Base-by-base conservation (phyloP, 2,797 vertebrate species). In the Muraenolepis orangiensis region DNA sequence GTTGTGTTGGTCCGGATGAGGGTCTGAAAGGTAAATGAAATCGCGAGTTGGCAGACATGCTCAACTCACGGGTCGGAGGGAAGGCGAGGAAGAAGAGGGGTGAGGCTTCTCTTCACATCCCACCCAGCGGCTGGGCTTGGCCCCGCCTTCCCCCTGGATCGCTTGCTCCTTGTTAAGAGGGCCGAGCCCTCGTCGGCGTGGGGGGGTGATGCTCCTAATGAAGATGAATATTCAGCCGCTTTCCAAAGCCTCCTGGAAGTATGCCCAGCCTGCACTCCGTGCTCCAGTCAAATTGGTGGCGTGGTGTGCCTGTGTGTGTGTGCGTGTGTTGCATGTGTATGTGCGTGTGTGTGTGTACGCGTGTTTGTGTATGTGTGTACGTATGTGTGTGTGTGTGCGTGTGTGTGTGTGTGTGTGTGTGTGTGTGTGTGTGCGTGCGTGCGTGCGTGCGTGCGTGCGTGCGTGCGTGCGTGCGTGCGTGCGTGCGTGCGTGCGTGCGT, bases 211-310 rank as follows among this genome's bases (percentile, higher is more conserved):
- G 87, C 87, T 85, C 79, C 80, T 94, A 95, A 95, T 94, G 92
- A 96, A 95, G 93, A 95, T 92, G 81, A 94, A 95, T 95, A 94
- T 95, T 89, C 88, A 91, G 90, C 87, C 89, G 85, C 85, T 85
- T 90, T 88, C 80, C 85, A 88, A 87, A 87, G 78, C 74, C 91
- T 95, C 91, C 92, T 95, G 88, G 89, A 93, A 86, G 83, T 70
- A 87, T 90, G 89, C 92, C 94, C 89, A 83, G 84, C 82, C 92
- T 91, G 78, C 83, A 89, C 85, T 85, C 74, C 85, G 81, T 84
- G 82, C 88, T 86, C 86, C 93, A 94, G 87, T 89, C 87, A 89
- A 88, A 90, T 88, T 95, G 94, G 93, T 90, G 90, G 90, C 80
- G 82, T 74, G 74, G 81, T 84, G 83, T 8, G 32, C 38, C 32